Base-by-base conservation (phyloP, 2,888 invertebrate species). In the Malthinus seriepunctatus region DNA sequence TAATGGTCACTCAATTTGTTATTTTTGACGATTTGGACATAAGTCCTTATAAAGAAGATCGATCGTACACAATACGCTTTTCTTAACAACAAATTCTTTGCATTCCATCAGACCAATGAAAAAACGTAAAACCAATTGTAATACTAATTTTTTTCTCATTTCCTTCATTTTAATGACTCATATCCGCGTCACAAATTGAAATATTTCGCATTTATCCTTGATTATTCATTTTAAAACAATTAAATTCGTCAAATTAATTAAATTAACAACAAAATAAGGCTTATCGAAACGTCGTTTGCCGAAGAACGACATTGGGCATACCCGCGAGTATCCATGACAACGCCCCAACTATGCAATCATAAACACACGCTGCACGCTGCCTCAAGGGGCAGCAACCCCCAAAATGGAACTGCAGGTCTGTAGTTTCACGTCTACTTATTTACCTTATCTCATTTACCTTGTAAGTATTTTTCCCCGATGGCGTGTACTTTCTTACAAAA, bases 271-370 rank as follows among this genome's bases (percentile, higher is more conserved):
- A 62, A 62, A 62, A 59, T 60, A 51, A 51, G 53, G 58, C 61
- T 59, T 57, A 64, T 62, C 62, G 62, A 56, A 49, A 45, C 48
- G 48, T 47, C 45, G 62, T 52, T 53, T 59, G 59, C 37, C 58
- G 53, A 52, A 55, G 57, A 32, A 47, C 58, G 56, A 59, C 60
- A 52, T 56, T 48, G 23, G 53, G 56, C 45, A 54, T 55, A 51
- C 12, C 56, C 51, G 3, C 35, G 32, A 10, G 66, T 66, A 47
- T 32, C 55, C 58, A 66, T 66, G 64, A 63, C 60, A 66, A 66
- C 66, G 49, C 65, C 66, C 66, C 54, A 60, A 51, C 55, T 50
- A 47, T 63, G 58, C 58, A 64, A 65, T 62, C 66, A 57, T 66
- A 63, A 64, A 63, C 64, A 23, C 23, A 63, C 56, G 55, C 61